Evolutionary conservation across 2,113 vertebrate species (phyloP), one percentile per base, ranked within the genome.

Genomic region (Girardinichthys multiradiatus): DNA sequence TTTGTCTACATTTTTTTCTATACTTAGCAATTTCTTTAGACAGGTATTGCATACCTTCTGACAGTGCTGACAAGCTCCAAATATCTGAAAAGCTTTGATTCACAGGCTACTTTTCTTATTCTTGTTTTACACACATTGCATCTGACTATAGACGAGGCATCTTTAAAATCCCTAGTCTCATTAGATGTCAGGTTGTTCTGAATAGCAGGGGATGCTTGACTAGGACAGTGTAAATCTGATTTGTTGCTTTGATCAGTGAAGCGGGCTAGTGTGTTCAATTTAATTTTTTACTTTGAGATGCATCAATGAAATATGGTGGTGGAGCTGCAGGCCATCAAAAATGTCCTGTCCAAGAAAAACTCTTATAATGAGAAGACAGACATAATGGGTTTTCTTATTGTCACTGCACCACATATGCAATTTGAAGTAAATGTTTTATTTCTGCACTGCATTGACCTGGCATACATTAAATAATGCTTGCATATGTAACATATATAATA

Each of bases 261-360:
- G 93, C 94, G 87, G 87, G 88, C 82, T 88, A 71, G 83, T 86
- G 83, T 14, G 2, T 93, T 96, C 95, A 95, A 95, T 96, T 96
- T 96, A 96, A 95, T 94, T 93, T 94, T 95, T 95, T 91, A 95
- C 92, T 89, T 89, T 81, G 72, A 85, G 85, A 87, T 82, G 78
- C 90, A 90, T 91, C 93, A 90, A 91, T 84, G 90, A 92, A 93
- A 90, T 83, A 77, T 63, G 74, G 90, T 92, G 88, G 90, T 91
- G 88, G 90, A 74, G 90, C 76, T 93, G 93, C 89, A 72, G 82
- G 91, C 33, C 78, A 74, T 86, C 93, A 84, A 87, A 90, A 85
- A 84, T 90, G 91, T 90, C 84, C 15, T 94, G 91, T 94, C 89
- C 89, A 90, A 90, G 77, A 92, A 84, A 90, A 82, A 57, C 58